Conservation (phyloP, 2,113 vertebrate genomes). For the Rattus rattus region DNA sequence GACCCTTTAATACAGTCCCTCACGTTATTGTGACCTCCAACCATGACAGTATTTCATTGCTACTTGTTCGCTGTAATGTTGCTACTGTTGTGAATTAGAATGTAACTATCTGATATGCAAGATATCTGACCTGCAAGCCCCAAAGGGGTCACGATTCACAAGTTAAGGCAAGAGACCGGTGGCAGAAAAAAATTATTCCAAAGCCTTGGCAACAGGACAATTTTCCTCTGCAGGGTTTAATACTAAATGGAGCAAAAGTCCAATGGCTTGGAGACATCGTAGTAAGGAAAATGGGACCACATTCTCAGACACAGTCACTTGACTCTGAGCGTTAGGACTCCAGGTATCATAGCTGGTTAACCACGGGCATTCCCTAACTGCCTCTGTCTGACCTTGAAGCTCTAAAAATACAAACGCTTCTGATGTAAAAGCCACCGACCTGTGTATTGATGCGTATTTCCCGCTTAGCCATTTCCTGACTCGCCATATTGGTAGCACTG, state of each 20-base stretch:
- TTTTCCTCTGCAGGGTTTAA: not conserved
- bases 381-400: not conserved
- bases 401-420: not conserved
- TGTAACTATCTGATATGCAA: not conserved
- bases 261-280: not conserved
- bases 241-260: not conserved
- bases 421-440: not conserved
- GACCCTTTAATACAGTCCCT: not conserved
- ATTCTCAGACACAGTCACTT: not conserved
- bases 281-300: not conserved
- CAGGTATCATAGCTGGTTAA: no score
- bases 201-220: not conserved
- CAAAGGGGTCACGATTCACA: not conserved
- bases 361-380: no score
- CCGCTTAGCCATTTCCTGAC: no score
- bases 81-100: not conserved
- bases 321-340: not conserved
- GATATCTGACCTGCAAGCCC: not conserved
- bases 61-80: not conserved
- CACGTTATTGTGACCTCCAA: not conserved
- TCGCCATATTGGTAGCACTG: not conserved
- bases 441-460: not conserved
- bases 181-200: not conserved
- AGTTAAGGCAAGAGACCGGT: not conserved
- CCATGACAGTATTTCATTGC: not conserved